Base-by-base conservation (phyloP, 2,888 invertebrate species). In the Megalurothrips usitatus region DNA sequence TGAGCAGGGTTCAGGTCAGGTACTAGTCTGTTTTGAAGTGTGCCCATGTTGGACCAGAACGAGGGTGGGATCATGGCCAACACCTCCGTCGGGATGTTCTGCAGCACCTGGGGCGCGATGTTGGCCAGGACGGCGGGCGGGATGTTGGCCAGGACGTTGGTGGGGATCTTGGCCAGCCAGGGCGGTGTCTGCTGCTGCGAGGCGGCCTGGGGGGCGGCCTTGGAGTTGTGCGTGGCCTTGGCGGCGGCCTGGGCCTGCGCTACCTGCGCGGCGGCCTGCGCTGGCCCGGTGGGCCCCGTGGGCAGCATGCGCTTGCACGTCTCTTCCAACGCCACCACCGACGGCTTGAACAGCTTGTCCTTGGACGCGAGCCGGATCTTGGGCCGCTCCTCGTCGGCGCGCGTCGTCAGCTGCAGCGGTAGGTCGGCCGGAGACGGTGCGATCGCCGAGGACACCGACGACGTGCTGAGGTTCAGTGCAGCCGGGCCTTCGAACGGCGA, bases 191-290 rank as follows among this genome's bases (percentile, higher is more conserved):
- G 68, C 68, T 26, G 68, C 68, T 75, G 68, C 10, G 26, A 23
- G 34, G 34, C 34, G 34, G 34, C 6, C 23, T 68, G 68, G n/a
- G n/a, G 68, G 23, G 11, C 68, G 8, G 68, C 4, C 68, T 43
- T 43, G 34, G 68, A 17, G 58, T 14, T 11, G 26, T n/a, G 68
- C 68, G 68, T 4, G 68, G 68, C 23, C 26, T 75, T 75, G 1
- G 68, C 26, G 68, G 26, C 26, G 68, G 26, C 10, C 68, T 75
- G n/a, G 26, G 23, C 68, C 23, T 75, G 68, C 68, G 68, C 26
- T 26, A 75, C 68, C 68, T 75, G 68, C 68, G 68, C 68, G 68
- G 68, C 68, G 68, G 68, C 68, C 68, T 75, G 68, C 9, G 68
- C 68, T 4, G 68, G 68, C 12, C 68, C 68, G 10, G 68, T 75